Base-by-base conservation (phyloP, 2,797 vertebrate species). In the Novumbra hubbsi region DNA sequence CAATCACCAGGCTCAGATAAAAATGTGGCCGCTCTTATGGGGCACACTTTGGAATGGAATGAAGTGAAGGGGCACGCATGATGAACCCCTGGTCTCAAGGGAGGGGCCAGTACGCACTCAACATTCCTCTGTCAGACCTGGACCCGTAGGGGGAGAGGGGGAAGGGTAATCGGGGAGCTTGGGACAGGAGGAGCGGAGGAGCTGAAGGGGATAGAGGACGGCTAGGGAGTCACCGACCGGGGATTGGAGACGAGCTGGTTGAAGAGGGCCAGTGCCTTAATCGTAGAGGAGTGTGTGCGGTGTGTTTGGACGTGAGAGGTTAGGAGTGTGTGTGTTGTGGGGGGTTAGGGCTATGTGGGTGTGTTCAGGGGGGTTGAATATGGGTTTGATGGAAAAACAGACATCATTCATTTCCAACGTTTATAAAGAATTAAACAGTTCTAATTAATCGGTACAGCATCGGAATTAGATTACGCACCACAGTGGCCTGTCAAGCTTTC, bases 1-100 rank as follows among this genome's bases (percentile, higher is more conserved):
- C 90, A 92, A 92, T 91, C 91, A 85, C 87, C 68, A 0, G 86
- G 90, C 91, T 92, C 89, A 92, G 91, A 92, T 90, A 91, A 92
- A 90, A 91, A 92, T 89, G 89, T 81, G 5, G 78, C 84, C 83
- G 86, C 91, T 92, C 88, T 91, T 87, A 83, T 84, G 80, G 87
- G 85, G 76, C 28, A 89, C 87, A 89, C 89, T 90, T 86, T 88
- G 87, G 85, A 90, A 84, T 86, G 89, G 91, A 91, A 91, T 92
- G 89, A 86, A 72, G 81, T 65, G 76, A 74, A 74, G 60, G 82
- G 78, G 75, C 65, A 62, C 19, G 74, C 77, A 80, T 81, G 83
- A 78, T 73, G 78, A 81, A 49, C 79, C 73, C 34, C 78, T 92
- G 90, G 90, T 90, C 90, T 91, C 88, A 74, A 70, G 90, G 50